Conservation (phyloP, 2,888 invertebrate genomes). For the Harpagoxenus sublaevis region DNA sequence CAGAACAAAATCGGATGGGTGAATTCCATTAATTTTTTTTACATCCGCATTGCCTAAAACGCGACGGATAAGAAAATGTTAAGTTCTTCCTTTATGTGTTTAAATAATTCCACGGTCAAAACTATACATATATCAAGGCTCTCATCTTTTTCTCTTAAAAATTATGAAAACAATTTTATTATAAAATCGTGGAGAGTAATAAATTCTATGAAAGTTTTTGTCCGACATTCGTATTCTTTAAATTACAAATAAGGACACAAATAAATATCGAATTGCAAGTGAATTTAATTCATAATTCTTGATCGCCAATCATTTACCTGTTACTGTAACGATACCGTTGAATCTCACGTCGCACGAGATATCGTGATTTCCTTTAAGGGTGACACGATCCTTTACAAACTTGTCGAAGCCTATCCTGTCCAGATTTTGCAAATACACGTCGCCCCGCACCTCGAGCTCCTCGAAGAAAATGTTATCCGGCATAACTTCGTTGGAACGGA, state of each 20-base stretch:
- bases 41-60: slow-evolving; percentile 67
- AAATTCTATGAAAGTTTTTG: neutral
- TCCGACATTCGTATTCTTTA: neutral
- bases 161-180: neutral
- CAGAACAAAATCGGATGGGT: slow-evolving; percentile 73
- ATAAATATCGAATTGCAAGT: neutral
- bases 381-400: slow-evolving; percentile 76
- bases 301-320: slow-evolving; percentile 63
- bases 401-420: slow-evolving; percentile 78
- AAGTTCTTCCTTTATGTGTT: neutral
- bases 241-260: neutral
- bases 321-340: slow-evolving; percentile 70
- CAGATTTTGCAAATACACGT: slow-evolving; percentile 68
- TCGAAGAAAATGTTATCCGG: slow-evolving; percentile 73
- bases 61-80: neutral
- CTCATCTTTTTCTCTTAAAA: neutral
- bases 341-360: slow-evolving; percentile 74
- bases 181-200: neutral
- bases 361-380: slow-evolving; percentile 67
- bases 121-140: neutral
- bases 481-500: slow-evolving; percentile 63
- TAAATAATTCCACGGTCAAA: neutral
- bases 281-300: neutral
- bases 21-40: slow-evolving; percentile 73
- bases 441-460: slow-evolving; percentile 67